Conservation (phyloP, 30 jellyfish, hydroid and myxozoan genomes). For the Aurelia sp. region DNA sequence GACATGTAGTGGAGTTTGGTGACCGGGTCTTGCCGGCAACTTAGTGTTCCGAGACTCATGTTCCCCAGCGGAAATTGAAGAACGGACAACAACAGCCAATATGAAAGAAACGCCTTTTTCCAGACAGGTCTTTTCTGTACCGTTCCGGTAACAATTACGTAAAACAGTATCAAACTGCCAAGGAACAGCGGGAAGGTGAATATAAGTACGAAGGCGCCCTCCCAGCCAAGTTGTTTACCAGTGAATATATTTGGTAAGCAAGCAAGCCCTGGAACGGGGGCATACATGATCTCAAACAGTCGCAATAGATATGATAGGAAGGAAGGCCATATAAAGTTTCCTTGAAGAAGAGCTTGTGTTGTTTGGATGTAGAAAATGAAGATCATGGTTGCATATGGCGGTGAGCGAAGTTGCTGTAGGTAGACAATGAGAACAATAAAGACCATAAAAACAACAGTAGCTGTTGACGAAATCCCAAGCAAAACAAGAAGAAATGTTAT, state of each 20-base stretch:
- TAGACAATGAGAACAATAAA: conserved; percentile 87
- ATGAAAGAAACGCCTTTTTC: conserved; percentile 90
- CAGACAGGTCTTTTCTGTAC: conserved; percentile 97
- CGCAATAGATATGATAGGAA: conserved; percentile 83
- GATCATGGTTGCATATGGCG: conserved; percentile 96
- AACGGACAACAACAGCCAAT: conserved; percentile 90
- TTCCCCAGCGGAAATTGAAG: conserved; percentile 96
- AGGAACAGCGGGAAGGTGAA: conserved; percentile 84
- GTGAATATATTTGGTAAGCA: conserved; percentile 93
- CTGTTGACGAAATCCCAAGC: conserved; percentile 97
- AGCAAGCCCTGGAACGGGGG: conserved; percentile 99
- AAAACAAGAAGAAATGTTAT: conserved; percentile 84
- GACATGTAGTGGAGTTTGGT: conserved; percentile 84
- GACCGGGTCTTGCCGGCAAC: conserved; percentile 89
- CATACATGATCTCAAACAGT: conserved; percentile 93
- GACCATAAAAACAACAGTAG: conserved; percentile 92
- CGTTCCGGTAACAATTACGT: conserved; percentile 86
- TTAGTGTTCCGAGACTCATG: conserved; percentile 95
- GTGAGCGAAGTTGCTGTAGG: conserved; percentile 95
- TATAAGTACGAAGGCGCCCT: conserved; percentile 92
- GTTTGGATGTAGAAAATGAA: conserved; percentile 98
- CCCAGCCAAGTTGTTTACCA: conserved; percentile 98
- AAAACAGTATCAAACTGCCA: conserved; percentile 79
- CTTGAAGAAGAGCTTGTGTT: conserved; percentile 88
- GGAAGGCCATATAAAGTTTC: conserved; percentile 96